phyloP scores from a whole-genome alignment of 2,113 vertebrate species.

The Phylloscopus trochiloides region DNA sequence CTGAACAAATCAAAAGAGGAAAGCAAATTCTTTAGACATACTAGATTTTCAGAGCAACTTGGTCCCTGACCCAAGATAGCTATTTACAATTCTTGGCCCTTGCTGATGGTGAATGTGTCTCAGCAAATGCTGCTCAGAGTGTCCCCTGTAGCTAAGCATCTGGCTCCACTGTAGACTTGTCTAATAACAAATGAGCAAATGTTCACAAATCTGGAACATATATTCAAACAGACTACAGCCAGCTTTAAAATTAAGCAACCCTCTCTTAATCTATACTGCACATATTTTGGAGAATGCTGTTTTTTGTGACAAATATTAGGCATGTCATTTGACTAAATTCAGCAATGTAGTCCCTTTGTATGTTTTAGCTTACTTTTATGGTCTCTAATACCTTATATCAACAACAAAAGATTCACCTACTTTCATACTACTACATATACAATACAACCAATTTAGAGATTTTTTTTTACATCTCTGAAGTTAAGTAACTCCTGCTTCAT shows the following conservation, averaged over 20 bases:
- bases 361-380: neutral
- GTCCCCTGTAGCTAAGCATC: slow-evolving; percentile 45
- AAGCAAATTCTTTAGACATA: neutral
- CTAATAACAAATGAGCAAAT: slow-evolving; percentile 53
- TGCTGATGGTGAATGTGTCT: slow-evolving; percentile 42
- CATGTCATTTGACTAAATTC: neutral
- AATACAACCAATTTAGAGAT: neutral
- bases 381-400: neutral
- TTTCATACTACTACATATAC: neutral
- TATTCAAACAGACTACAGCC: slow-evolving; percentile 31
- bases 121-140: slow-evolving; percentile 62
- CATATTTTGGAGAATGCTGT: neutral
- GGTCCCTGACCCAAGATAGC: neutral
- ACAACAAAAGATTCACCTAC: neutral
- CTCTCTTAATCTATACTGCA: neutral
- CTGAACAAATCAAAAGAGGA: neutral
- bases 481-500: neutral
- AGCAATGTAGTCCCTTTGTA: neutral
- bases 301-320: neutral
- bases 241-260: neutral
- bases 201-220: slow-evolving; percentile 43
- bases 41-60: slow-evolving; percentile 12
- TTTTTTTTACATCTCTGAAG: neutral
- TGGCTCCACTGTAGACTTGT: neutral
- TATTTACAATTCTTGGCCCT: slow-evolving; percentile 31